These are phyloP conservation scores for Aleiodes alternator DNA, from an alignment of 2,888 invertebrate genomes.

Conservation along the genomic window DNA sequence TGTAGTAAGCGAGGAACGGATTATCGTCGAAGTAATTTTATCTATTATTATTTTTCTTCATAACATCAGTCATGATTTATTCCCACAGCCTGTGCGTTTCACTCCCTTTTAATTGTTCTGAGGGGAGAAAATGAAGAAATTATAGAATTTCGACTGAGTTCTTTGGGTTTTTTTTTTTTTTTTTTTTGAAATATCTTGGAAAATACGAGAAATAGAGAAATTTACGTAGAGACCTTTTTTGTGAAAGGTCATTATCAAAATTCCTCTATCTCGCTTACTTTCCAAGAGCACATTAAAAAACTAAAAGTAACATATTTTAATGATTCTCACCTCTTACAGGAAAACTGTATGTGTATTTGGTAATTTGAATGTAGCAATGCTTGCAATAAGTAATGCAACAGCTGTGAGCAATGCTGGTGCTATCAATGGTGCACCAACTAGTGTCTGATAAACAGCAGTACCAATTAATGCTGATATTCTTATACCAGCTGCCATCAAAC, in stretches of 20 bases:
- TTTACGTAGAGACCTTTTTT: too few relatives aligned
- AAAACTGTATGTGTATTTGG: conserved; percentile 75
- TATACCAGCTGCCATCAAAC: conserved; percentile 74
- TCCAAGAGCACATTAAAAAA: too few relatives aligned
- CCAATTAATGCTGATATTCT: conserved; percentile 75
- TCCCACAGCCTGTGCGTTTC: conserved; percentile 41
- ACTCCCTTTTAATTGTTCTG: background rate
- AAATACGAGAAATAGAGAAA: too few relatives aligned
- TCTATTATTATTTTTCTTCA: conserved; percentile 2
- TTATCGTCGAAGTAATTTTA: too few relatives aligned
- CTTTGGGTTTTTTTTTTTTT: too few relatives aligned
- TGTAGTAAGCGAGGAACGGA: too few relatives aligned
- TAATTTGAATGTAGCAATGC: conserved; percentile 73
- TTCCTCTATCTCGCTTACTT: too few relatives aligned
- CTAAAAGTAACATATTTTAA: background rate
- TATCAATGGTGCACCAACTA: conserved; percentile 72
- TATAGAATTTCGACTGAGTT: too few relatives aligned
- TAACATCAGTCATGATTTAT: conserved; percentile 10
- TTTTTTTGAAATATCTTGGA: too few relatives aligned
- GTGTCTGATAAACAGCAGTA: conserved; percentile 73
- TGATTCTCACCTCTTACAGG: conserved; percentile 64
- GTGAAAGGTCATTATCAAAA: too few relatives aligned
- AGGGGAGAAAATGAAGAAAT: background rate
- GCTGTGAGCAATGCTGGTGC: conserved; percentile 75
- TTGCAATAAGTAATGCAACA: conserved; percentile 72